phyloP scores from a whole-genome alignment of 2,113 vertebrate genomes.

The Varanus salvator region DNA sequence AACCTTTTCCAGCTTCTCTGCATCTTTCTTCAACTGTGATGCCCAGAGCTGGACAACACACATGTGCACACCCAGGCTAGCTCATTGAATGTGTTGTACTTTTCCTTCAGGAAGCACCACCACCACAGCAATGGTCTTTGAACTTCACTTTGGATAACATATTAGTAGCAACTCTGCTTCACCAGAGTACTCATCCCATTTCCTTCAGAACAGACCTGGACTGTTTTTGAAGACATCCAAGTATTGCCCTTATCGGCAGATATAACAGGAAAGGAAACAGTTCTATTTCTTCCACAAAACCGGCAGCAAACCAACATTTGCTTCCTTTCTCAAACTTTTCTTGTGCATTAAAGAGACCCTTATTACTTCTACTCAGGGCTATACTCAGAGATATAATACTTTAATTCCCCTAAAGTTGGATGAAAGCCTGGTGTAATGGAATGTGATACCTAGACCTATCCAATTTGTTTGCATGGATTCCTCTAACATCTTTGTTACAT shows the following conservation, averaged over 20 bases:
- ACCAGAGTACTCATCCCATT: constrained; percentile 35
- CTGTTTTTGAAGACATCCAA: constrained; percentile 20
- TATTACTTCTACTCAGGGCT: neutral
- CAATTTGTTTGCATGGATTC: constrained; percentile 34
- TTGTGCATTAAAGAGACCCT: neutral
- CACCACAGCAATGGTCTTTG: neutral
- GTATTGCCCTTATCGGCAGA: constrained; percentile 42
- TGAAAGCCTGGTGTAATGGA: constrained; percentile 17
- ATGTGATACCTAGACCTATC: constrained; percentile 3
- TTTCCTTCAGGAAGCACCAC: neutral
- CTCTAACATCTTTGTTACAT: constrained; percentile 37
- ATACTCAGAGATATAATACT: constrained; percentile 7
- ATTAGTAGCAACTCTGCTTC: neutral
- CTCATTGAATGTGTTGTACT: neutral
- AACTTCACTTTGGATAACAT: constrained; percentile 14
- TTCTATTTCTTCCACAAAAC: constrained; percentile 23
- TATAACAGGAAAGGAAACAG: constrained; percentile 10
- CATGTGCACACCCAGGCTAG: constrained; percentile 16
- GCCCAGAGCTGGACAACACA: constrained; percentile 5
- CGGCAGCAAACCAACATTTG: constrained; percentile 32
- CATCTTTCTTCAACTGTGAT: too few species aligned
- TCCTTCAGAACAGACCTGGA: constrained; percentile 29
- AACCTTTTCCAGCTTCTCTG: too few species aligned
- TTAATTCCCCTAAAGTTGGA: constrained; percentile 9
- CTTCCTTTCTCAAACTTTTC: neutral